phyloP scores from a whole-genome alignment of 2,888 invertebrate species.

The Brachyptera risi region DNA sequence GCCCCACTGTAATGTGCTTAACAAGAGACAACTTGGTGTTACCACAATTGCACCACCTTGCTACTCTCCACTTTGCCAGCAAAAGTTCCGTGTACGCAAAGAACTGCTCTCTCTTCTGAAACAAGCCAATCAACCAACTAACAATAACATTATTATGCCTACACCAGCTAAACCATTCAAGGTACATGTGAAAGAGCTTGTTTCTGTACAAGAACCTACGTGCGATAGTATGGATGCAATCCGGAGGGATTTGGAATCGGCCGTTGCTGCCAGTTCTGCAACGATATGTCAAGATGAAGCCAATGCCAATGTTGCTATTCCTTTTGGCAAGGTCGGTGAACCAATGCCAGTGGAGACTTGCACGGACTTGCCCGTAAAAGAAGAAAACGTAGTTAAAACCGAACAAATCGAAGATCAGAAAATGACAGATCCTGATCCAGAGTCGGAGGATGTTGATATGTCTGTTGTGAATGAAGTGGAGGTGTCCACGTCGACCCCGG shows the following conservation, averaged over 20 bases:
- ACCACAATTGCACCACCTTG: slow-evolving; percentile 55
- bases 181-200: slow-evolving; percentile 37
- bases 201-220: not conserved
- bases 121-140: slow-evolving; percentile 51
- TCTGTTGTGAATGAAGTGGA: slow-evolving; percentile 16
- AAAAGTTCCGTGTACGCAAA: slow-evolving; percentile 65
- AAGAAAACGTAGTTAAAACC: not conserved
- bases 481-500: slow-evolving; percentile 16
- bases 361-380: slow-evolving; percentile 6
- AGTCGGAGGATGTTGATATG: slow-evolving; percentile 12
- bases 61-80: slow-evolving; percentile 78
- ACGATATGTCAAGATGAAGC: slow-evolving; percentile 56
- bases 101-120: slow-evolving; percentile 60
- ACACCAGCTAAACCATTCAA: slow-evolving; percentile 58
- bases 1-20: slow-evolving; percentile 48
- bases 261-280: slow-evolving; percentile 52
- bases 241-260: slow-evolving; percentile 57
- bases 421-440: not conserved
- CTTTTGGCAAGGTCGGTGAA: slow-evolving; percentile 36
- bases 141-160: slow-evolving; percentile 44
- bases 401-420: not conserved
- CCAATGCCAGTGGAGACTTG: slow-evolving; percentile 28
- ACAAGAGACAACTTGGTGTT: slow-evolving; percentile 58
- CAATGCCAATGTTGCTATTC: slow-evolving; percentile 37
- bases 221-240: slow-evolving; percentile 47